Base-by-base conservation (phyloP, 2,888 invertebrate genomes). In the Drosophila antonietae region DNA sequence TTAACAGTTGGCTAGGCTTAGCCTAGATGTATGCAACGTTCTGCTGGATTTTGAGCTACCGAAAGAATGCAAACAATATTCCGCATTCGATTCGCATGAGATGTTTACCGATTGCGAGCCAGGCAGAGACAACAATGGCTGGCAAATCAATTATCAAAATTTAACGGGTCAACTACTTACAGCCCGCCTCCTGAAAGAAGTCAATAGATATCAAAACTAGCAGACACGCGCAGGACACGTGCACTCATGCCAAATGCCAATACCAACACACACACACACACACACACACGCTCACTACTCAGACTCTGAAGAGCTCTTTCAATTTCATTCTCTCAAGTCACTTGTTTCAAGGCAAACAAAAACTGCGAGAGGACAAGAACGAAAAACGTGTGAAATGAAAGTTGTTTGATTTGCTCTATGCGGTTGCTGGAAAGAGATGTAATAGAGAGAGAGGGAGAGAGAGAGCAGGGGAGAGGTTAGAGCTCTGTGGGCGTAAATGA, bases 351-450 rank as follows among this genome's bases (percentile, higher is more conserved):
- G 78, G 62, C 88, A 84, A 85, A 83, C 76, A 85, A 64, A 78
- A 76, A 78, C 63, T 65, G 51, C 28, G 41, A 66, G 52, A 56
- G 61, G 61, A 71, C 68, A 75, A 85, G 72, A 85, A 74, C 88
- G 86, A 88, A 73, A 83, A 85, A 83, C 88, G 81, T 88, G 81
- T 88, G 88, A 88, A 85, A 86, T 73, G 76, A 83, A 88, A 88
- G 86, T 88, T 83, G 86, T 88, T 84, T 81, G 75, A 80, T 73
- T 83, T 85, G 71, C 85, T 78, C 73, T 71, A 68, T 73, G 68
- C 43, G 55, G 44, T 55, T 37, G 37, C 41, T 10, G 46, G 28
- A 39, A 18, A 15, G 55, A 46, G 46, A 23, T 14, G 14, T 15
- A 2, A 9, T 3, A 9, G 1, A 6, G 12, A 14, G 20, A 20